phyloP scores from a whole-genome alignment of 1,140 invertebrate genomes.

The Trachelipus rathkii region DNA sequence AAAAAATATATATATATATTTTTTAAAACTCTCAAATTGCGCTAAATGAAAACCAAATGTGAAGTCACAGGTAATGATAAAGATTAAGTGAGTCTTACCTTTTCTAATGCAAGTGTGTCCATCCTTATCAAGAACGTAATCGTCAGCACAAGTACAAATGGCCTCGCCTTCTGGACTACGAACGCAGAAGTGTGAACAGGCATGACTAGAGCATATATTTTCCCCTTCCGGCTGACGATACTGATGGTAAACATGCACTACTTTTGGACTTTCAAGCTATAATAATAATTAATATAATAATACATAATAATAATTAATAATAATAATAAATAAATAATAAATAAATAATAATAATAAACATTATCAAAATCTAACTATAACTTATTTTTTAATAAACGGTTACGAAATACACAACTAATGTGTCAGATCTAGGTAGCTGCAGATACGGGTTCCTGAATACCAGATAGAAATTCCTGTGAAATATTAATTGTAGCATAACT shows the following conservation, averaged over 20 bases:
- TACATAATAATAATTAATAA: too few species aligned
- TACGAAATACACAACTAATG: too few species aligned
- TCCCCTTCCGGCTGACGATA: constrained; percentile 81
- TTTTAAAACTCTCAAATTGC: neutral
- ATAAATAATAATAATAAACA: too few species aligned
- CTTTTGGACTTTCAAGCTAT: constrained; percentile 76
- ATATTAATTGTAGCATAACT: neutral
- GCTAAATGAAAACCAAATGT: neutral
- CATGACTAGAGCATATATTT: constrained; percentile 49
- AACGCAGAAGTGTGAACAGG: constrained; percentile 58
- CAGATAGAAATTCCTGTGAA: too few species aligned
- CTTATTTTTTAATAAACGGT: too few species aligned
- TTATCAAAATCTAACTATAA: too few species aligned
- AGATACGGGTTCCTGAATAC: too few species aligned
- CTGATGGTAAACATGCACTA: constrained; percentile 90
- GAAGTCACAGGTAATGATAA: neutral
- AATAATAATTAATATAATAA: constrained; percentile 5
- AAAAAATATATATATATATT: too few species aligned
- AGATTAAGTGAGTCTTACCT: neutral
- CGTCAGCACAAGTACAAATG: constrained; percentile 31
- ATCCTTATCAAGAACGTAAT: constrained; percentile 7
- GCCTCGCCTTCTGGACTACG: constrained; percentile 48
- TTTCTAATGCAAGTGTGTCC: constrained; percentile 22
- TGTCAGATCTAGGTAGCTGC: too few species aligned
- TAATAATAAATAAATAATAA: too few species aligned